Evolutionary conservation across 2,888 invertebrate genomes (phyloP), one percentile per base, ranked within the genome.

Genomic region (Campopleginae sp.): DNA sequence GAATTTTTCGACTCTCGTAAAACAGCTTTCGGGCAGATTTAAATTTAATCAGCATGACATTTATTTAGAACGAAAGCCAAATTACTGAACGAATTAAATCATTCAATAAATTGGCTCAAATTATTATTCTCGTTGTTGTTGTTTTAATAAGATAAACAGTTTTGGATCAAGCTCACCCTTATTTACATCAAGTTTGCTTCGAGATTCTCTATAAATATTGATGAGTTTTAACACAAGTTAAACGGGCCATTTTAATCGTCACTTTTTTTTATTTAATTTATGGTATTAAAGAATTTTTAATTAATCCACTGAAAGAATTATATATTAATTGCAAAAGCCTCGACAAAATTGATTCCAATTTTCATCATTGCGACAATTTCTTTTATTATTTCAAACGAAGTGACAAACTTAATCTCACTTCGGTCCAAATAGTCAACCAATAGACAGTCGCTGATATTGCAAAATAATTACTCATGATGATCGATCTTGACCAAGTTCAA

Each of bases 1-100:
- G 46, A 68, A 27, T 46, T 68, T 27, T 68, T 46, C 46, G 68
- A 68, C 46, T 68, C 46, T 68, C 46, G 27, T 68, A 17, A 27
- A 68, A 68, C 8, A 46, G 46, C 46, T 27, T 27, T 17, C 27
- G 27, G 17, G 44, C 12, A 46, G 2, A 46, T 68, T 68, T 8
- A 14, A 10, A 42, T 54, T 72, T 19, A 19, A 72, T 72, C 14
- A 58, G 58, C 27, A 14, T 58, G 12, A 58, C 27, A 27, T 58
- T 58, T 58, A 58, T 58, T 58, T 27, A 58, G 1, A 58, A 58
- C 4, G 3, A 58, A 58, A 58, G 14, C 27, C 58, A 58, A 58
- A 58, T 58, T 58, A 58, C 12, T 58, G 27, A 58, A 27, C 14
- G 0, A 14, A 27, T 14, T 58, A 8, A 19, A 27, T 58, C 10